Evolutionary conservation across 2,797 vertebrate genomes (phyloP), one percentile per base, ranked within the genome.

Genomic region (Lepus townsendii): DNA sequence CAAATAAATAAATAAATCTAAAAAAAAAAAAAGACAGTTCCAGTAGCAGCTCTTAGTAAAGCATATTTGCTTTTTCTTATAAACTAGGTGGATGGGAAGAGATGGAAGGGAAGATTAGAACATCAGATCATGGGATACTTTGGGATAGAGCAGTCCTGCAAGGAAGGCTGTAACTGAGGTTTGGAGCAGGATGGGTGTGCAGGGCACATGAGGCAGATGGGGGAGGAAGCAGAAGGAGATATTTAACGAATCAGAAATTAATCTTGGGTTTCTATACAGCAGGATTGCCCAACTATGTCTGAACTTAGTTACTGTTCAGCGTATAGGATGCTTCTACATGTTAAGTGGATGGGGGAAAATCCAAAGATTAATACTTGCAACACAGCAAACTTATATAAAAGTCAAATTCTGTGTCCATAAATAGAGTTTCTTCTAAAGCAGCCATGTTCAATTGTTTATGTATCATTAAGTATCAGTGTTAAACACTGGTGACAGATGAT

Each of bases 401-500:
- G 72, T 84, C 54, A 42, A 71, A 71, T 88, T 77, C 11, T 62
- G 0, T n/a, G 4, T 69, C 38, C 47, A 5, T 24, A 75, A 65
- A n/a, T 91, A 32, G 32, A 35, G 24, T 65, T 87, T 72, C 71
- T 83, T 90, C 17, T 80, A 54, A 80, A n/a, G 35, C 17, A 69
- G 26, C 26, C 11, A 38, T 20, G 11, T 16, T 57, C 54, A 27
- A 42, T 35, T 68, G 19, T 47, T 62, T 65, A 24, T 5, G 4
- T 73, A 4, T 85, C 19, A 38, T 50, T 79, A 3, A 71, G 11
- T 2, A 16, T 13, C 69, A 72, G 77, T 94, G 32, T 0, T 30
- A 26, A 50, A 27, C 19, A 54, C 10, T 72, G 27, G 14, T 17
- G 7, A 71, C 3, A 47, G 68, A 80, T 16, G 54, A 24, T 7